Percentiles rank a stretch among this genome's conserved stretches.
phyloP scores from a whole-genome alignment of 2,113 vertebrate species.

The Todiramphus chloris region DNA sequence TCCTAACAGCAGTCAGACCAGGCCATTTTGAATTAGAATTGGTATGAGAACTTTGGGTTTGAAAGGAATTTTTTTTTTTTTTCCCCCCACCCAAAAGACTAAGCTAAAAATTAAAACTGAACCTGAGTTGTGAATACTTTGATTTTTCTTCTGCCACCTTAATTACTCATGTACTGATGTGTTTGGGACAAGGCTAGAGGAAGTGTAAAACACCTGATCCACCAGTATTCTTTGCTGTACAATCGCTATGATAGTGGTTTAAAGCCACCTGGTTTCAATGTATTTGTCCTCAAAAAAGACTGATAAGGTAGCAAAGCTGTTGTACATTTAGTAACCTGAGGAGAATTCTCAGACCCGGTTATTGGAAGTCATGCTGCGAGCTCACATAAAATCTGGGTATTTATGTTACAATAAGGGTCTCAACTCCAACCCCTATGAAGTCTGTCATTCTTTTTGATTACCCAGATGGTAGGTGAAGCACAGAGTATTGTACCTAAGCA shows the following conservation, averaged over 20 bases:
- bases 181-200: neutral
- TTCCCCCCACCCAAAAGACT: neutral
- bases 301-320: neutral
- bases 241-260: neutral
- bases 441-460: neutral
- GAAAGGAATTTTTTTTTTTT: neutral
- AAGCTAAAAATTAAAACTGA: neutral
- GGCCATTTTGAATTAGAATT: neutral
- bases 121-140: neutral
- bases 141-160: neutral
- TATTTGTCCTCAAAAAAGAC: neutral
- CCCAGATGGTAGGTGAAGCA: neutral
- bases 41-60: neutral
- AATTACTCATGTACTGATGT: neutral
- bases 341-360: neutral
- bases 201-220: neutral
- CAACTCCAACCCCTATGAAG: neutral
- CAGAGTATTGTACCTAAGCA: neutral
- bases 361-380: neutral
- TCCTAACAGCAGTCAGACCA: neutral
- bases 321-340: neutral
- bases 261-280: neutral
- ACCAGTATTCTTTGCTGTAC: neutral
- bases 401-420: neutral
- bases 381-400: neutral